phyloP scores from a whole-genome alignment of 2,888 invertebrate species.

The Incurvaria masculella region DNA sequence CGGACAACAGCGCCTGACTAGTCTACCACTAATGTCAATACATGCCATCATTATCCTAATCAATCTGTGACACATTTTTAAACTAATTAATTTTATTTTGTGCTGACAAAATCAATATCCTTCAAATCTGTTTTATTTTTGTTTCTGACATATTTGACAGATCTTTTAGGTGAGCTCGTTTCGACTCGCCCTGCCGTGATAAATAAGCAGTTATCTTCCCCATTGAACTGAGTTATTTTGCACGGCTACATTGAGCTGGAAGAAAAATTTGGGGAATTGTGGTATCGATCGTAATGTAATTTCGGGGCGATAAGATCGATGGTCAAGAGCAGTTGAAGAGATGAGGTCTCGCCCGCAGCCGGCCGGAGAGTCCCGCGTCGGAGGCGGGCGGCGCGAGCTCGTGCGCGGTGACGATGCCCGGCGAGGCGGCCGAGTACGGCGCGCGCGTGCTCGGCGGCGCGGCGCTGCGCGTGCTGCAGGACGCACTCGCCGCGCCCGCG shows the following conservation, averaged over 20 bases:
- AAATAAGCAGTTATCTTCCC: too few species aligned
- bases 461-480: slow-evolving; percentile 60
- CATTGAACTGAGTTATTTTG: too few species aligned
- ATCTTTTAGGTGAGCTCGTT: too few species aligned
- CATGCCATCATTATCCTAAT: neutral
- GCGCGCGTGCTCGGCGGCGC: slow-evolving; percentile 60
- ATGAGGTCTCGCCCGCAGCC: slow-evolving; percentile 26
- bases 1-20: too few species aligned
- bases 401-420: slow-evolving; percentile 52
- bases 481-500: slow-evolving; percentile 56
- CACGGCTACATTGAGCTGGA: too few species aligned
- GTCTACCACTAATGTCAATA: neutral
- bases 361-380: slow-evolving; percentile 48
- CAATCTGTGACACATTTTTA: neutral
- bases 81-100: neutral
- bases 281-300: too few species aligned
- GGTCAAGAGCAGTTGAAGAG: too few species aligned
- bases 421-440: slow-evolving; percentile 62
- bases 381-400: slow-evolving; percentile 39
- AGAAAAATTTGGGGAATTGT: too few species aligned
- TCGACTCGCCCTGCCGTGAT: slow-evolving; percentile 1
- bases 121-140: neutral
- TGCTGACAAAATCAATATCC: neutral
- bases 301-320: too few species aligned
- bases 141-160: too few species aligned